Base-by-base conservation (phyloP, 2,113 vertebrate genomes). In the Psammodynastes pulverulentus region DNA sequence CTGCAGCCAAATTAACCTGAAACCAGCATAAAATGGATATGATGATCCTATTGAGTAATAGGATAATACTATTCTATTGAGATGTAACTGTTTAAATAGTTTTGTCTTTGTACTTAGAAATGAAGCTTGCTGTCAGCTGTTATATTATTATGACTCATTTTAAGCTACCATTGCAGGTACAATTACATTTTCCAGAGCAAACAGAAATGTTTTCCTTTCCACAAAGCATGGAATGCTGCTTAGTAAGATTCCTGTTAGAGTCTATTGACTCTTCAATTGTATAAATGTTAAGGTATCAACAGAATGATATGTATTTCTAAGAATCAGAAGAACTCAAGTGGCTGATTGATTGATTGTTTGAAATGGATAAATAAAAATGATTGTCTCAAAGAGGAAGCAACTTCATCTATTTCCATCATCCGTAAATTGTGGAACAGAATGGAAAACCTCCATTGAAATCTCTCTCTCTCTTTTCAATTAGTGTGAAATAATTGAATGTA, bases 111-210 rank as follows among this genome's bases (percentile, higher is more conserved):
- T n/a, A n/a, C n/a, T n/a, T n/a, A n/a, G n/a, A n/a, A n/a, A n/a
- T n/a, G n/a, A n/a, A n/a, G n/a, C n/a, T n/a, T n/a, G n/a, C n/a
- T n/a, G n/a, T n/a, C n/a, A n/a, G n/a, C n/a, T n/a, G n/a, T n/a
- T n/a, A n/a, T 0, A 0, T 23, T 24, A 34, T 43, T 13, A 4
- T 67, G 91, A 94, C 53, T 96, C 95, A 95, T 29, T 1, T 72
- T 43, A 92, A 88, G 52, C 45, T n/a, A n/a, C n/a, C n/a, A n/a
- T n/a, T 43, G 29, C 4, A 91, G 8, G 0, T 0, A 0, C 45
- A 94, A 87, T 52, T 84, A 88, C 3, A 1, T 24, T 52, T 86
- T 49, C 1, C 10, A 87, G 46, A 92, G 0, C 0, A 88, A 15
- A 58, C 45, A 84, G 39, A 67, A 88, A 87, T 67, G n/a, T 58